These are phyloP conservation scores for Hanleya hanleyi DNA, from an alignment of 2,888 invertebrate genomes.

Conservation along the genomic window DNA sequence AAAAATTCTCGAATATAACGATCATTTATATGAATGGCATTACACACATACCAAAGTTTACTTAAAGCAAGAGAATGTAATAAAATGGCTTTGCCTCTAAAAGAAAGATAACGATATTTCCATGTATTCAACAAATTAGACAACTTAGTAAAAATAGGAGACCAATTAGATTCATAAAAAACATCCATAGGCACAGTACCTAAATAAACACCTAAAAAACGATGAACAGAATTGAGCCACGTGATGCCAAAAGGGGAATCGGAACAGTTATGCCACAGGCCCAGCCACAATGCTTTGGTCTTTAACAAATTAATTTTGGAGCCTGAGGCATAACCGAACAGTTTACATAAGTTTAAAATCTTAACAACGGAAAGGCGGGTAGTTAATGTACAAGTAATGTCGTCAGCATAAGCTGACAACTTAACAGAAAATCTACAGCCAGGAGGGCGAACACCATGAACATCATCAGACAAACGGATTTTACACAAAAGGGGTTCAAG, in stretches of 20 bases:
- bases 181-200: neutral
- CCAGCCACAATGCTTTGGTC: constrained; percentile 32
- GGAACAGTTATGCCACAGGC: constrained; percentile 35
- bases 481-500: neutral
- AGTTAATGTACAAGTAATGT: constrained; percentile 9
- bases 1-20: neutral
- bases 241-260: constrained; percentile 39
- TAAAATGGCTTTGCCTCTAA: neutral
- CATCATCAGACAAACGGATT: neutral
- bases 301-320: constrained; percentile 35
- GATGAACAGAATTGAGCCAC: neutral
- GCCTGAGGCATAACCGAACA: constrained; percentile 24
- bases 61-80: neutral
- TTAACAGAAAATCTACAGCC: constrained; percentile 6
- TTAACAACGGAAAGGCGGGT: neutral
- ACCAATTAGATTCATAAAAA: neutral
- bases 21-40: neutral
- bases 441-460: constrained; percentile 26
- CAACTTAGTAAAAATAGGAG: neutral
- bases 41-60: constrained; percentile 3
- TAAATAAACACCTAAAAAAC: neutral
- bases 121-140: neutral
- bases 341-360: constrained; percentile 9
- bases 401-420: constrained; percentile 24
- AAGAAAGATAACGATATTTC: neutral